A percentile compares a stretch with the other conserved stretches of the same genome.
Conservation (phyloP, 2,113 vertebrate genomes). For the Furnarius figulus region DNA sequence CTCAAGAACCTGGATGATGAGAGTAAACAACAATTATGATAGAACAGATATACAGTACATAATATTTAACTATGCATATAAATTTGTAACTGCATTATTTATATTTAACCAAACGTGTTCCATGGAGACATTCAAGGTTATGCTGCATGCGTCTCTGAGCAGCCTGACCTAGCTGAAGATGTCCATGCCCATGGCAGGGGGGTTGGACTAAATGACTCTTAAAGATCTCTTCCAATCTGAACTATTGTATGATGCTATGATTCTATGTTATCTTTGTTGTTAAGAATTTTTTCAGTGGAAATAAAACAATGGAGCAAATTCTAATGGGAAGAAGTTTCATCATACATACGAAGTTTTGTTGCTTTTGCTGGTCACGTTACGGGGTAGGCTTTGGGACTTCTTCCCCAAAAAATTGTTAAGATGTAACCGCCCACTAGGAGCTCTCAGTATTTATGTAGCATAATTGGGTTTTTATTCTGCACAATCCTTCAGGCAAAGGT, state of each 20-base stretch:
- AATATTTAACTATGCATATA: neutral
- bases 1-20: neutral
- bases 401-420: neutral
- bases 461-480: neutral
- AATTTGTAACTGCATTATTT: neutral
- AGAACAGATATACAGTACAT: neutral
- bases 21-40: neutral
- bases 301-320: neutral
- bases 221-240: neutral
- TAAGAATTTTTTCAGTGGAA: neutral
- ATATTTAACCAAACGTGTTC: neutral
- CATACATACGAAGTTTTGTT: neutral
- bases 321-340: neutral
- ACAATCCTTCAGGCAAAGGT: neutral
- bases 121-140: neutral
- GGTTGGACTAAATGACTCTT: neutral
- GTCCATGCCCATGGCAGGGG: rapidly evolving
- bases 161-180: neutral
- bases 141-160: neutral
- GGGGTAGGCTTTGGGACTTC: neutral
- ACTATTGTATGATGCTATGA: neutral
- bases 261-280: neutral
- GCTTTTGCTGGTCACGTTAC: neutral
- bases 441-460: neutral
- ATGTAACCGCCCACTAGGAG: neutral